A percentile compares a stretch with the other conserved stretches of the same genome.
These are phyloP conservation scores for Drosophila kikkawai DNA, from an alignment of 1,140 invertebrate genomes.

Conservation along the genomic window DNA sequence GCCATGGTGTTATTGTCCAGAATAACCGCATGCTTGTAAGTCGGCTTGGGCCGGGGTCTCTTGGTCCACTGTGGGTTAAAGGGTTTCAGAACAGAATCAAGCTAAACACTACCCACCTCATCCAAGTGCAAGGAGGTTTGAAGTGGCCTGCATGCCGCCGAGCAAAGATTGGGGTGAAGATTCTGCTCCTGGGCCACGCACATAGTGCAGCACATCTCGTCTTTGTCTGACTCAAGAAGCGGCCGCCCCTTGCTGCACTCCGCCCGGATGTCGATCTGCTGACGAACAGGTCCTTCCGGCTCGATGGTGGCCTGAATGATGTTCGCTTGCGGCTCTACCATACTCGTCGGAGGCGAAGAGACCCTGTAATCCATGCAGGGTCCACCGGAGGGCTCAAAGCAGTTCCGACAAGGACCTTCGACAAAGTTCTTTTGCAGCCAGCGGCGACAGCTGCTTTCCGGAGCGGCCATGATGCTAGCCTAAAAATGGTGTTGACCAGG, in stretches of 20 bases:
- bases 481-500: background rate
- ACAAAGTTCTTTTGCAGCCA: conserved; percentile 6
- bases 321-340: conserved; percentile 10
- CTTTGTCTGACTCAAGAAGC: background rate
- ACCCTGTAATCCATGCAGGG: conserved; percentile 45
- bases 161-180: conserved; percentile 46
- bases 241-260: conserved; percentile 31
- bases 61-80: conserved; percentile 38
- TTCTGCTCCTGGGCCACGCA: conserved; percentile 44
- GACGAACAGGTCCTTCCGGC: conserved; percentile 29
- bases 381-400: conserved; percentile 28
- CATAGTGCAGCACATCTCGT: conserved; percentile 25
- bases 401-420: conserved; percentile 18
- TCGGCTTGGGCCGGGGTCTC: conserved; percentile 51
- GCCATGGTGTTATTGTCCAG: conserved; percentile 48
- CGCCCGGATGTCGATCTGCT: conserved; percentile 25
- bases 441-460: conserved; percentile 41
- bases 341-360: background rate
- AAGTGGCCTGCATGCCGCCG: conserved; percentile 37
- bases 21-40: conserved; percentile 42
- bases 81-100: background rate
- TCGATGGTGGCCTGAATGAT: conserved; percentile 14
- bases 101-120: conserved; percentile 34
- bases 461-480: conserved; percentile 28
- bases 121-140: conserved; percentile 46